Conservation (phyloP, 1,140 invertebrate genomes). For the Cherax destructor region DNA sequence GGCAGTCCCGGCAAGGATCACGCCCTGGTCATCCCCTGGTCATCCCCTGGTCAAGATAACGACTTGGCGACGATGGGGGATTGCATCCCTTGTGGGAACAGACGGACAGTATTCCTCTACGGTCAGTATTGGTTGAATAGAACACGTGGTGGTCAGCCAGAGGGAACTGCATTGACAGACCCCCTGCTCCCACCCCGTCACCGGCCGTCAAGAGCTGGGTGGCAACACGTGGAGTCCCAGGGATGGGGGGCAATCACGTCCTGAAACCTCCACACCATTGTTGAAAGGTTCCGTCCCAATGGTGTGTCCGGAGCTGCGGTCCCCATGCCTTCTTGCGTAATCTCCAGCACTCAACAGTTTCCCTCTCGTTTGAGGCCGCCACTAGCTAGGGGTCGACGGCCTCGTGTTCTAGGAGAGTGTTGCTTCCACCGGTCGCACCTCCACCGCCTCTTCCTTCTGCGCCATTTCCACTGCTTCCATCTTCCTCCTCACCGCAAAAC, state of each 20-base stretch:
- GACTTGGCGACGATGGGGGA: neutral
- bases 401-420: neutral
- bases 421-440: neutral
- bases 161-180: neutral
- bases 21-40: neutral
- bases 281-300: neutral
- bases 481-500: too few relatives aligned
- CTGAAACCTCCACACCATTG: neutral
- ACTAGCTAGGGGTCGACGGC: neutral
- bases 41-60: neutral
- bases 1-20: neutral
- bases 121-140: neutral
- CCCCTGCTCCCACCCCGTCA: neutral
- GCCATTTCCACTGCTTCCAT: too few relatives aligned
- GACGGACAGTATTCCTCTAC: neutral
- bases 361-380: slow-evolving; percentile 15
- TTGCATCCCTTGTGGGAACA: neutral
- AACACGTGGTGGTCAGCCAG: neutral
- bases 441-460: neutral
- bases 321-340: neutral
- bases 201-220: neutral
- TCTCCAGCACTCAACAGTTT: neutral
- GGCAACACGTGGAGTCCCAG: neutral
- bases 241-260: neutral
- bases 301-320: neutral